Conservation (phyloP, 2,113 vertebrate species). For the Corythornis vintsioides region DNA sequence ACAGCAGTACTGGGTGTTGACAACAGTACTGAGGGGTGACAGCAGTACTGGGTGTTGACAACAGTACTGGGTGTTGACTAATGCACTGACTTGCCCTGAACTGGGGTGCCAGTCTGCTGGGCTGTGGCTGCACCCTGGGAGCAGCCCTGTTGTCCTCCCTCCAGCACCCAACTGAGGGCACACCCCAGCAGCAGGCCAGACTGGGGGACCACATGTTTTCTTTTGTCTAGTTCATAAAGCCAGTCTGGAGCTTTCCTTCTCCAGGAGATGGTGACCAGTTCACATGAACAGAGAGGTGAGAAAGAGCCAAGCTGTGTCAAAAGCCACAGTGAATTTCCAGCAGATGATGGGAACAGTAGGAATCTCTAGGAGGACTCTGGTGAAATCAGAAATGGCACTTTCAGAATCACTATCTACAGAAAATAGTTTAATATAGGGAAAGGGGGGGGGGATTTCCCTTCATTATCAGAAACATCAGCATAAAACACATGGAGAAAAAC, state of each 20-base stretch:
- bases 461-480: not conserved
- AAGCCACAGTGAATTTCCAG: not conserved
- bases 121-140: not conserved
- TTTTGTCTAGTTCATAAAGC: not conserved
- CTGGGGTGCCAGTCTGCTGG: not conserved
- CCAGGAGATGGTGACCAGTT: not conserved
- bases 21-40: not conserved
- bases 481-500: conserved; percentile 26
- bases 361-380: not conserved
- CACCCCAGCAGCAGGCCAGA: not conserved
- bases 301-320: not conserved
- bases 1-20: not conserved
- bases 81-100: fast-evolving
- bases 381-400: not conserved
- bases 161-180: fast-evolving
- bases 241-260: not conserved
- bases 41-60: not conserved
- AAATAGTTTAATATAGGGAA: not conserved
- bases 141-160: not conserved
- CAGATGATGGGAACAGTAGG: not conserved
- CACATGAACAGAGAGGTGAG: not conserved
- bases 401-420: not conserved
- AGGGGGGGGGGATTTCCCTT: not conserved
- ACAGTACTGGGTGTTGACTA: not conserved
- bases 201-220: not conserved